A percentile compares a stretch with the other conserved stretches of the same genome.
Conservation (phyloP, 2,888 invertebrate species). For the Ligdia adustata region DNA sequence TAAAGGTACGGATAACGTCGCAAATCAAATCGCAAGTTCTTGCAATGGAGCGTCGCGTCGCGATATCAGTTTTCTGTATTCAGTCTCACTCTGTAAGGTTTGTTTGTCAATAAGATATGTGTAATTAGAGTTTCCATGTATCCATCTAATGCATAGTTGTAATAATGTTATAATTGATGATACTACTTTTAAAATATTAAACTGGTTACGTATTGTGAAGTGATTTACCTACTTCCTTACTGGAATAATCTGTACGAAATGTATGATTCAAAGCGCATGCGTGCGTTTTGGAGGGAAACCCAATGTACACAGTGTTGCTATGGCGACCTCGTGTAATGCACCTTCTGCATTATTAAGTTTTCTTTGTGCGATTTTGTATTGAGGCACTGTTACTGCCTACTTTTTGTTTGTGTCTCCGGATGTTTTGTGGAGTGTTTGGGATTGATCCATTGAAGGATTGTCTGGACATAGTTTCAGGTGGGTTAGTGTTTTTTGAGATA, state of each 20-base stretch:
- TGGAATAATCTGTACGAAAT: constrained; percentile 25
- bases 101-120: no score
- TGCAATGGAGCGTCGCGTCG: no score
- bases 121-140: no score
- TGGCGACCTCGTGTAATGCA: constrained; percentile 64
- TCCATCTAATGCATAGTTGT: no score
- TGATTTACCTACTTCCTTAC: no score
- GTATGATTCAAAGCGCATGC: constrained; percentile 64
- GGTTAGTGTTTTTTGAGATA: not conserved
- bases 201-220: no score
- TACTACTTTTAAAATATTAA: no score
- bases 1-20: no score
- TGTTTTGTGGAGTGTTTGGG: constrained; percentile 18
- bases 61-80: no score
- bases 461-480: constrained; percentile 7
- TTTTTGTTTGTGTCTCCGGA: constrained; percentile 17
- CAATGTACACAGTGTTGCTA: constrained; percentile 69
- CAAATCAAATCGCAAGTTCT: no score
- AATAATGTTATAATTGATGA: no score
- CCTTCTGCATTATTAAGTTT: constrained; percentile 43
- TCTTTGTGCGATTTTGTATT: constrained; percentile 37
- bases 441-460: constrained; percentile 5
- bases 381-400: not conserved
- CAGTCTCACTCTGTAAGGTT: no score
- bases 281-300: constrained; percentile 79